Base-by-base conservation (phyloP, 2,888 invertebrate genomes). In the Drosophila pseudotakahashii region DNA sequence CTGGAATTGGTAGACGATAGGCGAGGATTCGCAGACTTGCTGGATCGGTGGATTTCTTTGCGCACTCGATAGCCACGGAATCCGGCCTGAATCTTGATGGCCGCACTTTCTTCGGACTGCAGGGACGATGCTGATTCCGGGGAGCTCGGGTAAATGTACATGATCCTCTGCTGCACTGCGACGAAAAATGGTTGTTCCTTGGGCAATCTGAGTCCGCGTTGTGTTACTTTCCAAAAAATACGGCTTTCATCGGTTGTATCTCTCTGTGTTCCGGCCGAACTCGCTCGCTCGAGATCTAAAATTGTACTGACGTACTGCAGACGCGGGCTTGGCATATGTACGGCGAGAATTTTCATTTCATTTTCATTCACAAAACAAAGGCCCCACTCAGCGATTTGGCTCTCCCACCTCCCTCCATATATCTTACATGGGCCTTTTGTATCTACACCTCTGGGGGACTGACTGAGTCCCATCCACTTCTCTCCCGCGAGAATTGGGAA, bases 51-150 rank as follows among this genome's bases (percentile, higher is more conserved):
- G 37, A 93, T 75, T 62, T 93, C 93, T 69, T 93, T 93, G n/a
- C 93, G 91, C 10, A 93, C 93, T 3, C 93, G 91, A 75, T 93
- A 94, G 2, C 94, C 94, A 32, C 94, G 92, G 80, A 94, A 93
- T 57, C 93, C 93, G 42, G 94, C 93, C 89, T 94, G 94, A 55
- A 94, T 94, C 81, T 93, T 93, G 11, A 93, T 93, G 10, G 93
- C 94, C 26, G 94, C 94, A 76, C 83, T 90, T 70, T 92, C 92
- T 80, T 92, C 92, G 39, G 84, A 88, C 76, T 86, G 90, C 67
- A 86, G 74, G 55, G 78, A 79, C 51, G 77, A 79, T 54, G 80
- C 78, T 77, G 91, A 91, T 77, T 91, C 91, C 11, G 92, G 92
- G 50, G 92, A 92, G 72, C 91, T 91, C 42, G 92, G 92, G 77